Evolutionary conservation across 2,113 vertebrate species (phyloP).

Genomic region (Recurvirostra avosetta): DNA sequence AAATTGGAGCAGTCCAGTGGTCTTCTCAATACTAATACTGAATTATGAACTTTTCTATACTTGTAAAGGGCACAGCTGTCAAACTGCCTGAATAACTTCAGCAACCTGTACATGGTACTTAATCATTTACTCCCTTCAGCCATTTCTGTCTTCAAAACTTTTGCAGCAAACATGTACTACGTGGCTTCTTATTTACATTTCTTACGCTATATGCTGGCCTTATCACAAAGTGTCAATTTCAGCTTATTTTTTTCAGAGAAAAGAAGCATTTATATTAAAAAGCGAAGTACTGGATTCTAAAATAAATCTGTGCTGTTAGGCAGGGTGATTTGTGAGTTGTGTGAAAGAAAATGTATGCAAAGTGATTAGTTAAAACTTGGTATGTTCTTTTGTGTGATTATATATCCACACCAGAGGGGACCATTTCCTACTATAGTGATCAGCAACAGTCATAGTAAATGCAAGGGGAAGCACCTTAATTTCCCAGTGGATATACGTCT

Average conservation of each 20-base stretch:
- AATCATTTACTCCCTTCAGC: background rate
- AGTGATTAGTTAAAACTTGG: background rate
- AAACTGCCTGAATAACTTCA: background rate
- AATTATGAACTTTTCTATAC: background rate
- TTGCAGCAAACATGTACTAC: background rate
- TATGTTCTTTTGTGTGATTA: background rate
- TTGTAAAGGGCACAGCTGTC: background rate
- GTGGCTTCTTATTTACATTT: background rate
- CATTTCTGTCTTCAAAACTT: background rate
- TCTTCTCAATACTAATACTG: background rate
- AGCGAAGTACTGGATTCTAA: background rate
- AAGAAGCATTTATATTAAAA: background rate
- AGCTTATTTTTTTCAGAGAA: background rate
- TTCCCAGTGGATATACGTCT: background rate
- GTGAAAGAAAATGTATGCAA: background rate
- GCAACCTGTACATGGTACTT: background rate
- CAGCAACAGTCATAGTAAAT: background rate
- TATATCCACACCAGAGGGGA: background rate
- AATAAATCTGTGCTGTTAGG: background rate
- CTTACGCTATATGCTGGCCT: background rate
- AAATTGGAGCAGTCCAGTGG: background rate
- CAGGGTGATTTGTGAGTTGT: background rate
- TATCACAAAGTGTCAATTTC: background rate
- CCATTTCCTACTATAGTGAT: background rate
- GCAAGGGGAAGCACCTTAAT: background rate